Conservation (phyloP, 2,797 vertebrate genomes). For the Sitta carolinensis region DNA sequence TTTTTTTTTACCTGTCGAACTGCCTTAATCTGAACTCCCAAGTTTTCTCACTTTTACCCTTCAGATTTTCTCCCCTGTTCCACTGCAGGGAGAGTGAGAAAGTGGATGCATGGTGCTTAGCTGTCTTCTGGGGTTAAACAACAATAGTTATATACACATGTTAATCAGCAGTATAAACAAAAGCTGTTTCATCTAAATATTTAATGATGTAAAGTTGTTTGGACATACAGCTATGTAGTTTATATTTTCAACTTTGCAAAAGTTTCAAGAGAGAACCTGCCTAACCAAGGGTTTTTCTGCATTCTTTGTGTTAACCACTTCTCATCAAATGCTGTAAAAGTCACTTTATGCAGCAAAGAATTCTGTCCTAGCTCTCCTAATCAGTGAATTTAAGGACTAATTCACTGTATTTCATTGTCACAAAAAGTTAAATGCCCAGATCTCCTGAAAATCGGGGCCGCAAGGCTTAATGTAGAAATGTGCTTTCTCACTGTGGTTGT, state of each 20-base stretch:
- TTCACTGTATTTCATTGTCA: background rate
- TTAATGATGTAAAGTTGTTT: background rate
- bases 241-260: background rate
- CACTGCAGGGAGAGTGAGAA: fast-evolving
- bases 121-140: background rate
- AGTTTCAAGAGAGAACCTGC: background rate
- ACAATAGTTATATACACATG: background rate
- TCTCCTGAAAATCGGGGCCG: background rate
- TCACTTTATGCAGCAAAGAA: background rate
- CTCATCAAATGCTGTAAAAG: background rate
- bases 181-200: background rate
- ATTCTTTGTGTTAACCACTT: background rate
- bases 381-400: background rate
- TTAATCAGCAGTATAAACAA: background rate
- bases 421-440: background rate
- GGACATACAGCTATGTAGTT: background rate
- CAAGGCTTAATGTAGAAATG: background rate
- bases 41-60: background rate
- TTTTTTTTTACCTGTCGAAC: background rate
- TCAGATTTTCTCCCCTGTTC: background rate
- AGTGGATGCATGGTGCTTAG: background rate
- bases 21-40: background rate
- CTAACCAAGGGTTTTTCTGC: background rate
- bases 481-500: background rate
- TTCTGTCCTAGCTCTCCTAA: background rate